phyloP scores from a whole-genome alignment of 2,113 vertebrate species.

The Papio anubis region DNA sequence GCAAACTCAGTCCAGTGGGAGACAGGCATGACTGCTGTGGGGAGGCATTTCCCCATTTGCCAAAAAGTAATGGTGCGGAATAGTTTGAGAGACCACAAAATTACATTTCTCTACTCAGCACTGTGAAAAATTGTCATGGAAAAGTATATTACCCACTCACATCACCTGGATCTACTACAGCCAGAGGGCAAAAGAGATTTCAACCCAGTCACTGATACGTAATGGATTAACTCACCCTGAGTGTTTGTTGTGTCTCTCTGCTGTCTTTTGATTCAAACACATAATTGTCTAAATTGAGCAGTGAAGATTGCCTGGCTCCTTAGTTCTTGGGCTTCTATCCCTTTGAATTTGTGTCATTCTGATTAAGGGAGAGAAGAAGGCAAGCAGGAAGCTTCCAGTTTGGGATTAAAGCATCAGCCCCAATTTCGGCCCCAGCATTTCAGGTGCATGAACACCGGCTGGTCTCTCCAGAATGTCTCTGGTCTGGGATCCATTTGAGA shows the following conservation, averaged over 20 bases:
- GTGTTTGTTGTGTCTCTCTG: background rate
- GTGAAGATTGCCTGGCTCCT: background rate
- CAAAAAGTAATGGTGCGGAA: background rate
- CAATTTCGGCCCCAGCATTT: background rate
- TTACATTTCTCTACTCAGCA: background rate
- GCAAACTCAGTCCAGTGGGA: slow-evolving; percentile 40
- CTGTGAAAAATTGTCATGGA: background rate
- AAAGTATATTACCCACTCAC: background rate
- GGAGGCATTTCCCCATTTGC: background rate
- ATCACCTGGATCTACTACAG: background rate
- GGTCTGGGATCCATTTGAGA: background rate
- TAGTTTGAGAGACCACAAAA: slow-evolving; percentile 10
- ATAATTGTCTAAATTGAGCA: background rate
- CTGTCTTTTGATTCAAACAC: background rate
- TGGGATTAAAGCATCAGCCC: background rate
- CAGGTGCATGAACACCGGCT: background rate
- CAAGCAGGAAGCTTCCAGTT: background rate
- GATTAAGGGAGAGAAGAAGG: background rate
- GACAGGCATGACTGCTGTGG: background rate
- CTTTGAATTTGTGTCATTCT: background rate
- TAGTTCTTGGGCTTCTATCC: background rate
- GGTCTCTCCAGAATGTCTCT: background rate
- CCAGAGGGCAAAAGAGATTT: background rate
- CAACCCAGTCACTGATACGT: rapidly evolving
- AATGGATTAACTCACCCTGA: rapidly evolving